phyloP scores from a whole-genome alignment of 2,113 vertebrate species.

The Pleuronectes platessa region DNA sequence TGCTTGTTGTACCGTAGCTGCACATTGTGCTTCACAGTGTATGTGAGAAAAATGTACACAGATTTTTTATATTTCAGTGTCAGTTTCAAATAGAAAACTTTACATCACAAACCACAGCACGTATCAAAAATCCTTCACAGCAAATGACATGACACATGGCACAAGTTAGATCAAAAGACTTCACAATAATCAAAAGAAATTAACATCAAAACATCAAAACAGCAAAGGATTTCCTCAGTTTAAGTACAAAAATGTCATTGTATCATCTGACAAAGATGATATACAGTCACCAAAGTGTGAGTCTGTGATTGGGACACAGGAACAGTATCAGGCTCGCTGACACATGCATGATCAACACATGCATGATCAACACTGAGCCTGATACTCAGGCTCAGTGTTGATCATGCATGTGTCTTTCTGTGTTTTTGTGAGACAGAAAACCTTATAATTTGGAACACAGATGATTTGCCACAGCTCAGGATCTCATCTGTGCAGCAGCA shows the following conservation, averaged over 20 bases:
- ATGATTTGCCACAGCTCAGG: neutral
- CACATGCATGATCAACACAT: too few relatives aligned
- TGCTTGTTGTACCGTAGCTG: constrained; percentile 31
- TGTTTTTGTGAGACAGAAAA: constrained; percentile 6
- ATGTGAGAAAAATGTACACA: neutral
- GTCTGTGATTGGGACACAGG: neutral
- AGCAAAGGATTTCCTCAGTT: neutral
- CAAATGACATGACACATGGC: constrained; percentile 4
- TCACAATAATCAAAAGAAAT: neutral
- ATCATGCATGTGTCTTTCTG: neutral
- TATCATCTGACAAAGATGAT: neutral
- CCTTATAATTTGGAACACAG: constrained; percentile 3
- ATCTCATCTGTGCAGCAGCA: neutral
- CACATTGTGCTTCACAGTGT: neutral
- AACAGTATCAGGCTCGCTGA: neutral
- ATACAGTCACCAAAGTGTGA: neutral
- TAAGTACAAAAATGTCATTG: neutral
- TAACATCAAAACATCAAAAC: neutral
- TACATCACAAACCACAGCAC: constrained; percentile 1
- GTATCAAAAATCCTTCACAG: neutral
- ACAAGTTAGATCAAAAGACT: neutral
- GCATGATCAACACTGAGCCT: too few relatives aligned
- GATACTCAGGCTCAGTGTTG: too few relatives aligned
- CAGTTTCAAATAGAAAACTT: constrained; percentile 2
- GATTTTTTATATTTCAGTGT: neutral